Percentiles rank a stretch among this genome's conserved stretches.
Conservation (phyloP, 2,113 vertebrate species). For the Cottus gobio region DNA sequence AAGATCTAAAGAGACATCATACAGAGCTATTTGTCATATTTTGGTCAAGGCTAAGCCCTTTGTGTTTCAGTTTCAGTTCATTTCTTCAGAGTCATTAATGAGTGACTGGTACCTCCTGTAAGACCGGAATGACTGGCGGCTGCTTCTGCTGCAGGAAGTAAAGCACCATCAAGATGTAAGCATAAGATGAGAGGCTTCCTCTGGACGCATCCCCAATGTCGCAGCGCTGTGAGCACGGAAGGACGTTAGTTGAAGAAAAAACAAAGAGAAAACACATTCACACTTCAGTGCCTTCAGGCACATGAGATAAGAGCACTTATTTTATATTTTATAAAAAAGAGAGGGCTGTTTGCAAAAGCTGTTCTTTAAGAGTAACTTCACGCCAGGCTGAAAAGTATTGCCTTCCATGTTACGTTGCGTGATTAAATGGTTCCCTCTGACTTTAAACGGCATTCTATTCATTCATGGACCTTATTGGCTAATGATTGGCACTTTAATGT, state of each 20-base stretch:
- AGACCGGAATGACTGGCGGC: conserved; percentile 95
- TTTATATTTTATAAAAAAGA: background rate
- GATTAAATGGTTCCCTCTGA: no score
- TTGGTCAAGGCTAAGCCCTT: background rate
- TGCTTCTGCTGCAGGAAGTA: conserved; percentile 98
- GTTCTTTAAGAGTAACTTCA: background rate
- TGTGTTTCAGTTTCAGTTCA: background rate
- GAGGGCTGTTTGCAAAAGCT: background rate
- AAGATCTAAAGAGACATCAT: conserved; percentile 86
- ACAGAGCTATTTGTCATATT: background rate
- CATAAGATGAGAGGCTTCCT: conserved; percentile 98
- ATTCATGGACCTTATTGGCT: background rate
- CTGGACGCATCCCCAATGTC: conserved; percentile 98
- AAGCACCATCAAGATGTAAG: conserved; percentile 99
- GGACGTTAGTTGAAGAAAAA: background rate
- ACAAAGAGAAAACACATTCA: background rate
- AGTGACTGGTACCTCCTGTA: conserved; percentile 90
- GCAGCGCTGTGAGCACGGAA: conserved; percentile 87
- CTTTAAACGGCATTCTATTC: no score
- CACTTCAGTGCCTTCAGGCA: background rate
- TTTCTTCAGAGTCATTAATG: background rate
- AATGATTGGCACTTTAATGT: background rate
- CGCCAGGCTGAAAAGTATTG: background rate
- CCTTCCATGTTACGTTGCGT: no score
- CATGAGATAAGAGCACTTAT: background rate